Base-by-base conservation (phyloP, 2,797 vertebrate genomes). In the Lepidocolaptes lacrymiger region DNA sequence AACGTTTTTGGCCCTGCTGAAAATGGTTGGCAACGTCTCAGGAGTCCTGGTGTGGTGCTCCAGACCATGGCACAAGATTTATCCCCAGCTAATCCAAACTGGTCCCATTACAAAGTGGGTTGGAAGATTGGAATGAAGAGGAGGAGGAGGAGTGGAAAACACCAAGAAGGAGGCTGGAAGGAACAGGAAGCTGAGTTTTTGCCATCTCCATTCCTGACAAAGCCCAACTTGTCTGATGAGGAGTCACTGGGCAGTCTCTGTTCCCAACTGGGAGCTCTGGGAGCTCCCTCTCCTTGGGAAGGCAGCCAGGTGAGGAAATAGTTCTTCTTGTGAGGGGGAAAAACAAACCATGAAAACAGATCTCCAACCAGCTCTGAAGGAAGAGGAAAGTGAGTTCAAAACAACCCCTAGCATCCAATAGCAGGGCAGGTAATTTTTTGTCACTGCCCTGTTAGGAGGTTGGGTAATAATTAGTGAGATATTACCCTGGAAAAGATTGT, bases 271-370 rank as follows among this genome's bases (percentile, higher is more conserved):
- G 56, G 22, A 75, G 44, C 41, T 61, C 17, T 61, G 59, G 59
- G 59, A 30, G 59, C 24, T 62, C 37, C 36, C 12, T 8, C 24
- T 55, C 37, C 34, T 18, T 19, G 32, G 68, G 44, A 79, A 80
- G 41, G 28, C 64, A 85, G 68, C 22, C 48, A 59, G 44, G n/a
- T 66, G 39, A 27, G n/a, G 21, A 32, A 63, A 34, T 6, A 62
- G 18, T 16, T 73, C 34, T 61, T 0, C 0, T 62, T 51, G 37
- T 6, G 27, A 74, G 41, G 8, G 1, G 4, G 19, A 21, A 12
- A 46, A 63, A 66, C 13, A 23, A 39, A 54, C 41, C 32, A 14
- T 19, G 27, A 46, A 49, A 68, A 24, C 59, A 69, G 59, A 41
- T 23, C 34, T 61, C 36, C 43, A 86, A 10, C 13, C 14, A 37